Evolutionary conservation across 2,888 invertebrate species (phyloP), one percentile per base, ranked within the genome.

Genomic region (Boloria euphrosyne): DNA sequence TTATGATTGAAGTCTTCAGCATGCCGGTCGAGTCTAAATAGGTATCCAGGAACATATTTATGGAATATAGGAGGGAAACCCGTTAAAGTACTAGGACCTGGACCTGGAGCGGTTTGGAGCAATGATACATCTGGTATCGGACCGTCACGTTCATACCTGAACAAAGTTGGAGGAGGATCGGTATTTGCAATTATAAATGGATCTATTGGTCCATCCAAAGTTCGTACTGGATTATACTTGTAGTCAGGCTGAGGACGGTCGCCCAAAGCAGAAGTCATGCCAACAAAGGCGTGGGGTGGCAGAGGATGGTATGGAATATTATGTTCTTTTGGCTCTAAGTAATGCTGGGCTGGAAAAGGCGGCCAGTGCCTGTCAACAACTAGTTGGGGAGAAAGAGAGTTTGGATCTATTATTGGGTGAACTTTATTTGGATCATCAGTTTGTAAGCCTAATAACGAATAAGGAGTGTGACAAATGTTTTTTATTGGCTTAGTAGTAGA

Each of bases 61-160:
- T 83, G 90, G 82, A 91, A 90, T 71, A 85, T 89, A 14, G 92
- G 91, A 61, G 91, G 91, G 77, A 91, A 90, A 18, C 90, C 91
- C 57, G 88, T 83, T 55, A 92, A 76, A 16, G 92, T 90, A 69
- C 81, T 81, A 1, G 92, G 92, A n/a, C 91, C 92, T 31, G 86
- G 86, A 52, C 79, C 75, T 16, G 84, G 67, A 13, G 81, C 75
- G 59, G 92, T 91, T 62, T 83, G 79, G 43, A 90, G 69, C 2
- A 82, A 83, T 52, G 82, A 79, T 17, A 88, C 75, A 66, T 91
- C 90, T 6, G 91, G 90, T 58, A 92, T 91, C 1, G 90, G 90
- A 27, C 86, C 89, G 57, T 92, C 91, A 6, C 86, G 81, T 71
- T 91, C 91, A 68, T 91, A 91, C 75, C 84, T 87, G 69, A 90